Evolutionary conservation across 1,140 invertebrate species (phyloP), one percentile per base, ranked within the genome.

Genomic region (Belonocnema kinseyi): DNA sequence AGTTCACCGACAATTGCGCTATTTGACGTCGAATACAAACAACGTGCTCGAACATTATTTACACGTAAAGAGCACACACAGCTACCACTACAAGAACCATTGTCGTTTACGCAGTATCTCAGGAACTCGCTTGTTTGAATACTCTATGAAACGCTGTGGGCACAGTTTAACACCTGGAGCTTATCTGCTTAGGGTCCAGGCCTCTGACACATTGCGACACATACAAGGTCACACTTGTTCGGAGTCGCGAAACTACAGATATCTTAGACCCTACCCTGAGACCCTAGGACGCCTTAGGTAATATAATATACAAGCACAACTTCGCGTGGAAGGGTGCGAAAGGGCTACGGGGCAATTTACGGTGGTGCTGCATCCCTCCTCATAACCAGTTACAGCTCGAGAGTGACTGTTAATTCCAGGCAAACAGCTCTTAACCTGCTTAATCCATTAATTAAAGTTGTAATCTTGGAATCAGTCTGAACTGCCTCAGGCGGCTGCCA

Each of bases 391-490:
- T 66, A 66, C 26, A 66, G 61, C 61, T 46, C 61, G 54, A 16
- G 33, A 66, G 61, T 66, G 21, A 66, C 73, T 76, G 72, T 77
- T 80, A 80, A 77, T 80, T 80, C 72, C 72, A 53, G 66, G 75
- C 76, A 78, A 80, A 80, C 72, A 76, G 58, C 50, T 52, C 72
- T 61, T 74, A 78, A 76, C 71, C 51, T 50, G 12, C 77, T 84
- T 85, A 85, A 85, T 83, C 83, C 80, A 78, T 85, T 85, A 84
- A 85, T 85, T 85, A 85, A 84, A 85, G 80, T 83, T 78, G 83
- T 85, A 84, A 85, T 85, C 83, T 82, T 76, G 78, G 74, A 84
- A 85, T 85, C 83, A 80, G 80, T 79, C 75, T 78, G 74, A 82
- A 79, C 75, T 71, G 66, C 71, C 53, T 73, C 52, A n/a, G 61